Evolutionary conservation across 2,888 invertebrate species (phyloP).

Genomic region (Bembecia ichneumoniformis): DNA sequence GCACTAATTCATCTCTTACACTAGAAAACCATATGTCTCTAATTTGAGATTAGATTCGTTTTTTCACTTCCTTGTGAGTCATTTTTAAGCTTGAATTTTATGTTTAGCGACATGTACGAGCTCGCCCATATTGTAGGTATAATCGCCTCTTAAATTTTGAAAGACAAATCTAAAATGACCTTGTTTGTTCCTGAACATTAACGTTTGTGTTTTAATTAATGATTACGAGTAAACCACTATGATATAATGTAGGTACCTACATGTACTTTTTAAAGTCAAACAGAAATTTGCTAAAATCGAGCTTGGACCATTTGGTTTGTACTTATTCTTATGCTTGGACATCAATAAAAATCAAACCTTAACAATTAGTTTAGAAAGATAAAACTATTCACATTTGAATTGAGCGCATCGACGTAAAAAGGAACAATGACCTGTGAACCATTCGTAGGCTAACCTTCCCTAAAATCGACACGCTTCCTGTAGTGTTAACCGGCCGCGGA

Average conservation of each 20-base stretch:
- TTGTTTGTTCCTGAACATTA: too few relatives aligned
- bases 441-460: slow-evolving; percentile 59
- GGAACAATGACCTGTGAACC: slow-evolving; percentile 65
- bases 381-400: too few relatives aligned
- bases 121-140: slow-evolving; percentile 18
- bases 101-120: not conserved
- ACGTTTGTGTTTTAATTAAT: too few relatives aligned
- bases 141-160: not conserved
- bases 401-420: slow-evolving; percentile 44
- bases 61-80: slow-evolving; percentile 33
- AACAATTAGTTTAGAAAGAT: too few relatives aligned
- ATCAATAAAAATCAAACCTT: too few relatives aligned
- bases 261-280: too few relatives aligned
- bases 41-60: slow-evolving; percentile 11
- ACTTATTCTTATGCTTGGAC: too few relatives aligned
- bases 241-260: too few relatives aligned
- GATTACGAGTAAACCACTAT: too few relatives aligned
- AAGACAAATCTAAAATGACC: not conserved
- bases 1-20: slow-evolving; percentile 9
- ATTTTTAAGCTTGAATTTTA: slow-evolving; percentile 17
- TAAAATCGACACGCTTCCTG: slow-evolving; percentile 68
- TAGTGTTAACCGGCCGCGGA: slow-evolving; percentile 37
- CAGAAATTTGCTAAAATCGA: too few relatives aligned
- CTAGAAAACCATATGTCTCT: not conserved
- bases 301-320: too few relatives aligned